Evolutionary conservation across 2,888 invertebrate genomes (phyloP).

Genomic region (Stegophylla sp.): DNA sequence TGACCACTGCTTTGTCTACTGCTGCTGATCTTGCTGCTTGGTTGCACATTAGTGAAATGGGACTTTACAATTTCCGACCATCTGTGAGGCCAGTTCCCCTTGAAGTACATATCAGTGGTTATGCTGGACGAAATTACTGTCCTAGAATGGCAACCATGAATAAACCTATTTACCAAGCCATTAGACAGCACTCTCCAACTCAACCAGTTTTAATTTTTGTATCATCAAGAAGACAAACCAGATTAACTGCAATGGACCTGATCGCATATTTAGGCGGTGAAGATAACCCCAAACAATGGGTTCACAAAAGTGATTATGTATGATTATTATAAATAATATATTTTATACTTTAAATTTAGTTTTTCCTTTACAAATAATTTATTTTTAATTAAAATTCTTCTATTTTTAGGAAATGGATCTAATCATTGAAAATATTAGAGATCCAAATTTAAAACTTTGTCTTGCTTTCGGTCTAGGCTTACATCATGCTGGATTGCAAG

Average conservation of each 20-base stretch:
- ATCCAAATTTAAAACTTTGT: constrained; percentile 89
- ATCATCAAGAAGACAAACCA: constrained; percentile 93
- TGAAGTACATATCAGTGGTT: constrained; percentile 90
- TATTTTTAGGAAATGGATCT: constrained; percentile 76
- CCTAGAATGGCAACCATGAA: constrained; percentile 99
- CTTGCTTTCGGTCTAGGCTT: constrained; percentile 97
- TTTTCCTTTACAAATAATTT: background rate
- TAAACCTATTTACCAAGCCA: constrained; percentile 95
- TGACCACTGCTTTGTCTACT: constrained; percentile 97
- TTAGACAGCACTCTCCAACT: constrained; percentile 86
- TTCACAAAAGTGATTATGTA: constrained; percentile 77
- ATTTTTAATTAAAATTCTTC: background rate
- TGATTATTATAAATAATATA: background rate
- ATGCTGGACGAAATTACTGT: constrained; percentile 97
- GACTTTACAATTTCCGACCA: constrained; percentile 96
- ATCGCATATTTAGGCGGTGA: constrained; percentile 90
- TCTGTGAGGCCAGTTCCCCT: constrained; percentile 97
- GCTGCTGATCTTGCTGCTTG: constrained; percentile 96
- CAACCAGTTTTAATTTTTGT: constrained; percentile 91
- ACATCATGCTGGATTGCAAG: constrained; percentile 97
- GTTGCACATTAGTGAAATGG: constrained; percentile 82
- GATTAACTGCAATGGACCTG: constrained; percentile 93
- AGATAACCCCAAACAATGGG: constrained; percentile 92
- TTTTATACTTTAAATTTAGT: background rate
- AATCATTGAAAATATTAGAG: constrained; percentile 74